phyloP scores from a whole-genome alignment of 2,888 invertebrate genomes.

The Erpobdella octoculata region DNA sequence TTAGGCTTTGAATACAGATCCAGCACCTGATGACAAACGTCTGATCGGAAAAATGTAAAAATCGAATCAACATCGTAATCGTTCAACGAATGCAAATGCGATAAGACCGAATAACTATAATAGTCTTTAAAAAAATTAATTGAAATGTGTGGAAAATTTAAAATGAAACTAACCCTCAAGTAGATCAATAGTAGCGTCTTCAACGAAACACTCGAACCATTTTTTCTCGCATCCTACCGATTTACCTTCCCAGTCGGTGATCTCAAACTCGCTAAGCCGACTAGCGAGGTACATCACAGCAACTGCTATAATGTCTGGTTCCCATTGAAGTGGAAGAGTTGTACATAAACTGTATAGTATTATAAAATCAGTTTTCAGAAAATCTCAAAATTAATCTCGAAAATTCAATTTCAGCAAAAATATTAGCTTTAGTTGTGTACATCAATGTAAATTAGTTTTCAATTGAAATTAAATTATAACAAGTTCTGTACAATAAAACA shows the following conservation, averaged over 20 bases:
- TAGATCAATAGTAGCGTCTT: conserved; percentile 84
- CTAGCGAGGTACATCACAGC: conserved; percentile 93
- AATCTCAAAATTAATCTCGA: no score
- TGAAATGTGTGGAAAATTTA: no score
- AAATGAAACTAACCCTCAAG: conserved; percentile 79
- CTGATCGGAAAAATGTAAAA: conserved; percentile 53
- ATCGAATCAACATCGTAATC: no score
- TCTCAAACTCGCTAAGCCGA: conserved; percentile 87
- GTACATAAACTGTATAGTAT: conserved; percentile 73
- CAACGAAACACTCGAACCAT: conserved; percentile 98
- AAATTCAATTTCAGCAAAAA: no score
- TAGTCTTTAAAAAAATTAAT: no score
- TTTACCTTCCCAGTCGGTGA: conserved; percentile 78
- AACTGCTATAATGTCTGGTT: conserved; percentile 89
- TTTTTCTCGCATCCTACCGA: conserved; percentile 60
- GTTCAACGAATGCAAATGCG: not conserved
- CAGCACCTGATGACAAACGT: conserved; percentile 85
- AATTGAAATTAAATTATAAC: no score
- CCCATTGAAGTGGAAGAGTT: conserved; percentile 92
- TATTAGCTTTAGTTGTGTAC: no score
- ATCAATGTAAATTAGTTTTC: no score
- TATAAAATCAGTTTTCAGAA: not conserved
- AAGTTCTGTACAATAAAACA: no score
- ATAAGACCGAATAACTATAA: no score
- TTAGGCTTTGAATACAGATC: conserved; percentile 64